A percentile compares a stretch with the other conserved stretches of the same genome.
These are phyloP conservation scores for Amblyraja radiata DNA, from an alignment of 2,797 vertebrate genomes.

Conservation along the genomic window DNA sequence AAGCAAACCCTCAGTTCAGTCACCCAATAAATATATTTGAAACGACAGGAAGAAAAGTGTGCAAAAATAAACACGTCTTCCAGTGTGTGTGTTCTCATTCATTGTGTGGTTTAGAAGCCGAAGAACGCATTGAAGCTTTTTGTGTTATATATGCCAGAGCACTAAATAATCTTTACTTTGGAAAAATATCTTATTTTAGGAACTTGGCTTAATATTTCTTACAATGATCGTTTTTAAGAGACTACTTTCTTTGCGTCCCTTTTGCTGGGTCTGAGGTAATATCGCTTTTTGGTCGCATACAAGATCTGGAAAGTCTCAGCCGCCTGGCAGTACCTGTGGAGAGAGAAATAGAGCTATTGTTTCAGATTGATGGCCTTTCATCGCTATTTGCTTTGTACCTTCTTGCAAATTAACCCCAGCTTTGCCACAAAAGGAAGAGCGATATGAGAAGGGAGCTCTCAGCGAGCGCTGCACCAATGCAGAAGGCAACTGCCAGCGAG, in stretches of 20 bases:
- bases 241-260: not conserved
- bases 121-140: conserved; percentile 3
- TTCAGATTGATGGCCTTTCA: too few relatives aligned
- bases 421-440: too few relatives aligned
- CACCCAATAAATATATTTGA: not conserved
- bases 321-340: too few relatives aligned
- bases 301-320: too few relatives aligned
- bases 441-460: too few relatives aligned
- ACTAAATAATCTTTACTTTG: not conserved
- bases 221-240: not conserved
- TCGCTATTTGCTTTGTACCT: too few relatives aligned
- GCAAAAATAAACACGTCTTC: not conserved
- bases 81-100: not conserved
- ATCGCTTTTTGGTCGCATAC: not conserved
- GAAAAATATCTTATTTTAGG: not conserved
- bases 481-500: too few relatives aligned
- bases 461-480: too few relatives aligned
- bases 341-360: too few relatives aligned
- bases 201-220: not conserved
- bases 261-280: not conserved
- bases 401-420: too few relatives aligned
- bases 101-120: conserved; percentile 1
- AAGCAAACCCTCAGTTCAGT: conserved; percentile 19
- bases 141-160: not conserved
- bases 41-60: not conserved